phyloP scores from a whole-genome alignment of 2,888 invertebrate species.

The Latheticus oryzae region DNA sequence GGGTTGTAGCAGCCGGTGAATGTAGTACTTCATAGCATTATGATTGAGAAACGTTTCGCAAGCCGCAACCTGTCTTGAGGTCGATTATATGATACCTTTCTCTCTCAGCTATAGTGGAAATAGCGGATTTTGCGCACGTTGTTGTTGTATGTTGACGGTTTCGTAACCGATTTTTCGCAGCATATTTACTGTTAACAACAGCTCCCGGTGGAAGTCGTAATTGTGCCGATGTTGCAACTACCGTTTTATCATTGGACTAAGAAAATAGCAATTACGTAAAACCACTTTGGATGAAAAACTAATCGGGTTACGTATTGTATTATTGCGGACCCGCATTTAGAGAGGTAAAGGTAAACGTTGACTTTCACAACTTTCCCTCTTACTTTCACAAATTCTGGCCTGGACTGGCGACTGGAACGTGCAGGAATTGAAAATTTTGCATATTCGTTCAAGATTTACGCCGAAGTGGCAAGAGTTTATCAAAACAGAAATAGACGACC shows the following conservation, averaged over 20 bases:
- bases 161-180: constrained; percentile 19
- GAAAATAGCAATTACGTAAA: too few species aligned
- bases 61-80: constrained; percentile 48
- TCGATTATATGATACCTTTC: constrained; percentile 54
- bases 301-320: constrained; percentile 34
- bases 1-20: constrained; percentile 38
- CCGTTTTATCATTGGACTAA: too few species aligned
- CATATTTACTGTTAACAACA: constrained; percentile 2
- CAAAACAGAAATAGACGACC: too few species aligned
- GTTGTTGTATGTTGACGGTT: constrained; percentile 7
- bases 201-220: too few species aligned
- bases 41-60: constrained; percentile 47
- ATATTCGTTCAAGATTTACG: too few species aligned
- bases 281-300: constrained; percentile 25
- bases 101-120: constrained; percentile 42
- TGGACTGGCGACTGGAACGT: neutral
- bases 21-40: constrained; percentile 27
- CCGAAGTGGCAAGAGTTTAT: too few species aligned
- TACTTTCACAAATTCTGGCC: constrained; percentile 54
- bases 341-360: constrained; percentile 30
- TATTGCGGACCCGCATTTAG: constrained; percentile 26
- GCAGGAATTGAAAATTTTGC: too few species aligned
- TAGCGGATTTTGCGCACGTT: constrained; percentile 21
- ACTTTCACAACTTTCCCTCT: constrained; percentile 59
- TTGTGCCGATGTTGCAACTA: too few species aligned